Evolutionary conservation across 1,140 invertebrate genomes (phyloP).

Genomic region (Aphidius gifuensis): DNA sequence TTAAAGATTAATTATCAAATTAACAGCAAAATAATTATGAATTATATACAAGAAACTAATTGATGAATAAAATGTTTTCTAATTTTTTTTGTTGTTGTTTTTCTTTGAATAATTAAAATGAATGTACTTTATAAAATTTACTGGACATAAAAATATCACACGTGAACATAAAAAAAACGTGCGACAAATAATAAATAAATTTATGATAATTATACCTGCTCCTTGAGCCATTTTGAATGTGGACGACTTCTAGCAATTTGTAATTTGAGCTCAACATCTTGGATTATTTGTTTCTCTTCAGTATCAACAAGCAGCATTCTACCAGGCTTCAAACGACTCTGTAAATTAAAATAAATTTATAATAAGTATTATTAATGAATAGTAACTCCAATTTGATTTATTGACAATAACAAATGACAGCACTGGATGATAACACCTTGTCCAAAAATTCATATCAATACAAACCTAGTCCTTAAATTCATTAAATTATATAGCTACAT

Average conservation of each 20-base stretch:
- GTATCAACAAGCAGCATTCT: constrained; percentile 98
- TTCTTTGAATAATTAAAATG: too few relatives aligned
- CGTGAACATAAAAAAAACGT: background rate
- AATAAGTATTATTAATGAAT: constrained; percentile 29
- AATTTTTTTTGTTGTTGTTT: too few relatives aligned
- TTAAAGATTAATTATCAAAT: too few relatives aligned
- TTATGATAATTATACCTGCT: constrained; percentile 66
- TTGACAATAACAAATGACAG: constrained; percentile 41
- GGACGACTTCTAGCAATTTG: constrained; percentile 83
- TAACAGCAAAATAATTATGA: too few relatives aligned
- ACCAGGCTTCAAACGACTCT: constrained; percentile 93
- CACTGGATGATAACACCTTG: constrained; percentile 40
- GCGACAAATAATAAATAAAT: constrained; percentile 1
- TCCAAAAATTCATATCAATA: constrained; percentile 45
- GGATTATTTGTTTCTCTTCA: constrained; percentile 82
- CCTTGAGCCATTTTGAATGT: constrained; percentile 86
- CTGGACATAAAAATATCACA: too few relatives aligned
- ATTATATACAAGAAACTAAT: too few relatives aligned
- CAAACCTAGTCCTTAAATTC: constrained; percentile 51
- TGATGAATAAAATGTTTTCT: too few relatives aligned
- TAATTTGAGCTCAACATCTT: constrained; percentile 91
- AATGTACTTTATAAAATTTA: too few relatives aligned
- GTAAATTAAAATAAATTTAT: constrained; percentile 51
- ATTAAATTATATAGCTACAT: constrained; percentile 47
- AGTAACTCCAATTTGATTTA: constrained; percentile 23